These are phyloP conservation scores for Xylota segnis DNA, from an alignment of 2,888 invertebrate genomes.

Conservation along the genomic window DNA sequence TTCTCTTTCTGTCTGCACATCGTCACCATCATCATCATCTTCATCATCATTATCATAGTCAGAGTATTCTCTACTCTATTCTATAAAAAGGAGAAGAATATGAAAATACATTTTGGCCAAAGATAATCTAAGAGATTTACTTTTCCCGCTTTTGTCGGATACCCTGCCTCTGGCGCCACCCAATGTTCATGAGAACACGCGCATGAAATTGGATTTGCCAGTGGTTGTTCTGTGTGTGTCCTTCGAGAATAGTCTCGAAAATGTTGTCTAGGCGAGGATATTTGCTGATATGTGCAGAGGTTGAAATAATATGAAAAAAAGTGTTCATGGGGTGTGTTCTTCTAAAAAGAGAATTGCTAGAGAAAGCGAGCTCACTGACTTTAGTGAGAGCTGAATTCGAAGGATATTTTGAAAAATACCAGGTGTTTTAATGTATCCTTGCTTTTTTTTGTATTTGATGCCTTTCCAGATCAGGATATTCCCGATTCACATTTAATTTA, in stretches of 20 bases:
- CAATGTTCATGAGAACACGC: constrained; percentile 50
- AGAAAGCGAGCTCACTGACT: constrained; percentile 1
- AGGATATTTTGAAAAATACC: constrained; percentile 2
- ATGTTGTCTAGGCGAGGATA: constrained; percentile 54
- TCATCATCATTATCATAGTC: constrained; percentile 21
- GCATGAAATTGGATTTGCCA: constrained; percentile 37
- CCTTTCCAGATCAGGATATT: constrained; percentile 18
- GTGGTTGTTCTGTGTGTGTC: constrained; percentile 22
- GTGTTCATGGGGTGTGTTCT: constrained; percentile 15
- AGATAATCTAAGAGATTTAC: constrained; percentile 38
- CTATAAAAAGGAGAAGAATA: constrained; percentile 14
- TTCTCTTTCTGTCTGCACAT: constrained; percentile 62
- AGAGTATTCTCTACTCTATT: background rate
- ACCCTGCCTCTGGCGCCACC: background rate
- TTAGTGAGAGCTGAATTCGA: constrained; percentile 19
- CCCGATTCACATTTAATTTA: constrained; percentile 19
- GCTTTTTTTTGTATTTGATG: background rate
- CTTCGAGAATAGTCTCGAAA: constrained; percentile 66
- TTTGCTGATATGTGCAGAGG: constrained; percentile 7
- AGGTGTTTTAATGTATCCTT: constrained; percentile 8
- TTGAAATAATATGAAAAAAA: background rate
- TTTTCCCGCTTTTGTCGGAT: constrained; percentile 31
- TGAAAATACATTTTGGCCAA: constrained; percentile 22
- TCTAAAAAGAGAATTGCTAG: background rate
- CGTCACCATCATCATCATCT: too few relatives aligned